Evolutionary conservation across 2,888 invertebrate species (phyloP).

Genomic region (Melikaiella ostensackeni): DNA sequence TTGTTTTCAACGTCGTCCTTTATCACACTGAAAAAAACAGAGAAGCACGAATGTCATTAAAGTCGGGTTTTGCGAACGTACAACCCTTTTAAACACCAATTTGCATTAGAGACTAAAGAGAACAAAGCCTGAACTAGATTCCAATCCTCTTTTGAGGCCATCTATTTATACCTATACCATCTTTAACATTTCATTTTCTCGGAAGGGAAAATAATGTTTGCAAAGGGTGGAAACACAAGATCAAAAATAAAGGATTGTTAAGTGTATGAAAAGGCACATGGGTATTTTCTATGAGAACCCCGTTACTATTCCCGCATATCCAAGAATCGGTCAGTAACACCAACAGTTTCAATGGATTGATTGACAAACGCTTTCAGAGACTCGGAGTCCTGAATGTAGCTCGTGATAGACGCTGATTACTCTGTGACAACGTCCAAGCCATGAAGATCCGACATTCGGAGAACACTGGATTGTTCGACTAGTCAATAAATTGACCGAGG

Average conservation of each 20-base stretch:
- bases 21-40: slow-evolving; percentile 30
- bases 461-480: slow-evolving; percentile 45
- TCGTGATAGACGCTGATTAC: slow-evolving; percentile 51
- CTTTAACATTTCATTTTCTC: not conserved
- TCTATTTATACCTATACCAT: not conserved
- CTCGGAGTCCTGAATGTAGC: slow-evolving; percentile 48
- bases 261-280: not conserved
- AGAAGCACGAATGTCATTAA: slow-evolving; percentile 49
- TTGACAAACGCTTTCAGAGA: slow-evolving; percentile 56
- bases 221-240: too few species aligned
- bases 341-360: slow-evolving; percentile 44
- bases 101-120: slow-evolving; percentile 45
- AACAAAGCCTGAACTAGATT: slow-evolving; percentile 46
- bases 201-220: too few species aligned
- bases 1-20: slow-evolving; percentile 54
- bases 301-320: slow-evolving; percentile 26
- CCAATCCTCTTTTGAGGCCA: not conserved
- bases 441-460: slow-evolving; percentile 45
- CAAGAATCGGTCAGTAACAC: slow-evolving; percentile 16
- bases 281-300: slow-evolving; percentile 7
- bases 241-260: not conserved
- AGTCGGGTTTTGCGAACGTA: slow-evolving; percentile 47
- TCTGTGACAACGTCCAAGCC: slow-evolving; percentile 44
- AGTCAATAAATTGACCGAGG: slow-evolving; percentile 47
- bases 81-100: slow-evolving; percentile 51